A percentile compares a stretch with the other conserved stretches of the same genome.
Conservation (phyloP, 30 jellyfish, hydroid and myxozoan genomes). For the Sanderia malayensis region DNA sequence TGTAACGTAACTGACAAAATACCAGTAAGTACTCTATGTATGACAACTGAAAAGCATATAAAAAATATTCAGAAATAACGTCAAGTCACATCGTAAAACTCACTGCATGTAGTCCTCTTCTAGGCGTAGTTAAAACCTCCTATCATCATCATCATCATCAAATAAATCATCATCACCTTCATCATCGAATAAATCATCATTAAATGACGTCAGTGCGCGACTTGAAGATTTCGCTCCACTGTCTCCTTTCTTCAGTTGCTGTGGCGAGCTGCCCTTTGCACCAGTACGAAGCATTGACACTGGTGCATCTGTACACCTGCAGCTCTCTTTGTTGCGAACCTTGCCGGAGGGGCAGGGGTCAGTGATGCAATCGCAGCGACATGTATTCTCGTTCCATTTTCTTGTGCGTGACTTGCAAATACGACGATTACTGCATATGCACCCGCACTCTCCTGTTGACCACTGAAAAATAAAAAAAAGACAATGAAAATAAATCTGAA, state of each 20-base stretch:
- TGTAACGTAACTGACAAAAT: too few species aligned
- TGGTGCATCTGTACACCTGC: conserved; percentile 44
- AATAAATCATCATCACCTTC: not conserved
- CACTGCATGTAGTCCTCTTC: too few species aligned
- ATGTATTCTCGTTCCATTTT: conserved; percentile 46
- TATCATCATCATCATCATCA: not conserved
- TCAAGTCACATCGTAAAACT: too few species aligned
- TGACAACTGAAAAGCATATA: too few species aligned
- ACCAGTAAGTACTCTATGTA: too few species aligned
- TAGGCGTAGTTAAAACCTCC: too few species aligned
- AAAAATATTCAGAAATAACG: too few species aligned
- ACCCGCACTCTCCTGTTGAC: conserved; percentile 54
- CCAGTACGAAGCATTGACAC: too few species aligned
- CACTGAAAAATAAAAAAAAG: conserved; percentile 43
- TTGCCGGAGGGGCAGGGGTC: conserved; percentile 44
- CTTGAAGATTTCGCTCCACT: not conserved
- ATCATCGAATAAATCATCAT: not conserved
- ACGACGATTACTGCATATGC: conserved; percentile 60
- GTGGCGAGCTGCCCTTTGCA: not conserved
- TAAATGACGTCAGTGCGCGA: not conserved
- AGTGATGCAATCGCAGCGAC: conserved; percentile 50
- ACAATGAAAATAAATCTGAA: too few species aligned
- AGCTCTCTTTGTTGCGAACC: conserved; percentile 16
- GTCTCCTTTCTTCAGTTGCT: not conserved
- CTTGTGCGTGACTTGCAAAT: conserved; percentile 10